Base-by-base conservation (phyloP, 2,888 invertebrate genomes). In the Entomobrya proxima region DNA sequence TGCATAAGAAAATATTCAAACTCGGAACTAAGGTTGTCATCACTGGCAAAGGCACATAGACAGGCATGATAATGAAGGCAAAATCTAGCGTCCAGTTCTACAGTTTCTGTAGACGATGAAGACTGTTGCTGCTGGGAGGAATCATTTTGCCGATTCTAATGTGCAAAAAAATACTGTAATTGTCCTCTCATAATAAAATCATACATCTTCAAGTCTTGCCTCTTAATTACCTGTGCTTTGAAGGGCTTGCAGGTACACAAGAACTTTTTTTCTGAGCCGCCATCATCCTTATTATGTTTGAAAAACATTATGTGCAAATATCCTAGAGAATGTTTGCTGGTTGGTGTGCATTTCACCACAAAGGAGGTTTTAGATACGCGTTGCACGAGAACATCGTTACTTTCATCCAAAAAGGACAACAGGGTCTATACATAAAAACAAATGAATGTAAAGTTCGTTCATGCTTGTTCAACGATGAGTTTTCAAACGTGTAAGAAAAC, bases 61-160 rank as follows among this genome's bases (percentile, higher is more conserved):
- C 95, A 95, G 9, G 95, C 94, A 91, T 95, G 95, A 91, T 94
- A 95, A 91, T 95, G 95, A 55, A 95, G 93, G 92, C 95, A 95
- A 89, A 93, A 92, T 87, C 92, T 92, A 40, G 87, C 87, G 47
- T 82, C 72, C 5, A 64, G 37, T 47, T 87, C 77, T 79, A 40
- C n/a, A 0, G 30, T 77, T 13, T 78, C 86, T 13, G 76, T 4
- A 40, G 84, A 67, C n/a, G 32, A 32, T 0, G 64, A 30, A n/a
- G 77, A 30, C 21, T 37, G 67, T 24, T 67, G 67, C 21, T 37
- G 32, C 18, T 52, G 64, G 3, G 67, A 32, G 9, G 47, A 21
- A 4, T 86, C 86, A 32, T 35, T 55, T 67, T 83, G 83, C 18
- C 86, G 83, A 37, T 47, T 74, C 86, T 86, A 27, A 11, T 18